Percentiles rank a stretch among this genome's conserved stretches.
These are phyloP conservation scores for Thyatira batis DNA, from an alignment of 2,888 invertebrate species.

Conservation along the genomic window DNA sequence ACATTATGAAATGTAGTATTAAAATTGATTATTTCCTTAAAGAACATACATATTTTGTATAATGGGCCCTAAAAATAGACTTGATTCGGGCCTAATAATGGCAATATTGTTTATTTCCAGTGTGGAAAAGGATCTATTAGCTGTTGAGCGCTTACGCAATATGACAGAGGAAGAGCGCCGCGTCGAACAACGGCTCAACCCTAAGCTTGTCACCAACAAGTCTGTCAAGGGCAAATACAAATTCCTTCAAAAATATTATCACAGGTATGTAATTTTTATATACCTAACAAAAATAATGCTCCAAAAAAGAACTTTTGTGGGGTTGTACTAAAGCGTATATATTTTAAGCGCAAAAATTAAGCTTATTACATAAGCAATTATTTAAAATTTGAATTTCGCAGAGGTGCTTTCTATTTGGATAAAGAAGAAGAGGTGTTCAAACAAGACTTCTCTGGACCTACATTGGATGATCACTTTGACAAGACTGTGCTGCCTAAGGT, in stretches of 20 bases:
- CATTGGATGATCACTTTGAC: slow-evolving; percentile 99
- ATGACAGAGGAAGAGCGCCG: slow-evolving; percentile 98
- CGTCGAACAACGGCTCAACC: slow-evolving; percentile 93
- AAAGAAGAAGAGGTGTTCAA: slow-evolving; percentile 95
- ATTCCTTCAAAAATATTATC: slow-evolving; percentile 99
- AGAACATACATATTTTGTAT: too few relatives aligned
- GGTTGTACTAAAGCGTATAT: too few relatives aligned
- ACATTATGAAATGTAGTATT: neutral
- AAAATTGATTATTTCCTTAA: too few relatives aligned
- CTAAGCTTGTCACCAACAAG: slow-evolving; percentile 96
- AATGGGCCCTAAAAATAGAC: too few relatives aligned
- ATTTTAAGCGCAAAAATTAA: too few relatives aligned
- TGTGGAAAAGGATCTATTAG: slow-evolving; percentile 91
- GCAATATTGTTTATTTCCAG: slow-evolving; percentile 63
- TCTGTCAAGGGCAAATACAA: slow-evolving; percentile 99
- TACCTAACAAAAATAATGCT: neutral
- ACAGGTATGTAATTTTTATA: slow-evolving; percentile 76
- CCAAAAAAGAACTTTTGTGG: too few relatives aligned
- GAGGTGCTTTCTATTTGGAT: slow-evolving; percentile 99
- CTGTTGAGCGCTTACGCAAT: slow-evolving; percentile 94
- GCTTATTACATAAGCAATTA: too few relatives aligned
- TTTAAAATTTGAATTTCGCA: slow-evolving; percentile 35
- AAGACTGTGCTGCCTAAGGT: slow-evolving; percentile 98
- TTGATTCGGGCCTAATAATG: too few relatives aligned
- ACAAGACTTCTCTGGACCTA: slow-evolving; percentile 96